Percentiles rank a stretch among this genome's conserved stretches.
These are phyloP conservation scores for Pseudomugil gertrudae DNA, from an alignment of 2,797 vertebrate species.

Conservation along the genomic window DNA sequence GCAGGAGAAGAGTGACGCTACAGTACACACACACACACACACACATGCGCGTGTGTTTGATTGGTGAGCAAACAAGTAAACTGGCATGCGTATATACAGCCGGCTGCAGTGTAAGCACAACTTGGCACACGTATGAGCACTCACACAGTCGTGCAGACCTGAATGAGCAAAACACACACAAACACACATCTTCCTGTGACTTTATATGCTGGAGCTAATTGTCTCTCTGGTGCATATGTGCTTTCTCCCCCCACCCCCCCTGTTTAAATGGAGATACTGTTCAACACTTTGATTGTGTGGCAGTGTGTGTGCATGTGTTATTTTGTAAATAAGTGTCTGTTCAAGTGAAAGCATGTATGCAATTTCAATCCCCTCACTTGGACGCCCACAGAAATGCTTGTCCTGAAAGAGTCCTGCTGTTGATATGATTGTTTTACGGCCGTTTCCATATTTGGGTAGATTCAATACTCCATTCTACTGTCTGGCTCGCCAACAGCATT, in stretches of 20 bases:
- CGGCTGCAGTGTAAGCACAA: constrained; percentile 39
- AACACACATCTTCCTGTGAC: constrained; percentile 37
- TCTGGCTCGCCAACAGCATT: constrained; percentile 61
- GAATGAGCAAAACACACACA: background rate
- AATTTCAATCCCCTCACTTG: constrained; percentile 73
- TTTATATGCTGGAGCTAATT: constrained; percentile 61
- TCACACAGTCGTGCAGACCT: constrained; percentile 15
- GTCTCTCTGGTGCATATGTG: constrained; percentile 67
- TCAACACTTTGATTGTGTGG: constrained; percentile 38
- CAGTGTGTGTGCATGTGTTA: constrained; percentile 21
- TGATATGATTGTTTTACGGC: constrained; percentile 74
- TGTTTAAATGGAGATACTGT: constrained; percentile 73
- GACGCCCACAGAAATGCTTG: constrained; percentile 68
- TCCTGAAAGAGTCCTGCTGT: constrained; percentile 74
- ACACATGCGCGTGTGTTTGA: constrained; percentile 60
- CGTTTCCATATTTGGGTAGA: constrained; percentile 75
- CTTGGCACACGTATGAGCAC: constrained; percentile 34
- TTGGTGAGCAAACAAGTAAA: constrained; percentile 65
- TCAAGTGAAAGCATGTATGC: constrained; percentile 43
- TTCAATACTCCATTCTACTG: constrained; percentile 66
- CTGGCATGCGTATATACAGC: constrained; percentile 44
- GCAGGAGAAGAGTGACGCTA: constrained; percentile 31
- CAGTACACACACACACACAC: constrained; percentile 60
- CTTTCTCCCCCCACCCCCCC: constrained; percentile 48
- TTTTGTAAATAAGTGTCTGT: constrained; percentile 23